Evolutionary conservation across 2,888 invertebrate genomes (phyloP).

Genomic region (Sphaerophoria taeniata): DNA sequence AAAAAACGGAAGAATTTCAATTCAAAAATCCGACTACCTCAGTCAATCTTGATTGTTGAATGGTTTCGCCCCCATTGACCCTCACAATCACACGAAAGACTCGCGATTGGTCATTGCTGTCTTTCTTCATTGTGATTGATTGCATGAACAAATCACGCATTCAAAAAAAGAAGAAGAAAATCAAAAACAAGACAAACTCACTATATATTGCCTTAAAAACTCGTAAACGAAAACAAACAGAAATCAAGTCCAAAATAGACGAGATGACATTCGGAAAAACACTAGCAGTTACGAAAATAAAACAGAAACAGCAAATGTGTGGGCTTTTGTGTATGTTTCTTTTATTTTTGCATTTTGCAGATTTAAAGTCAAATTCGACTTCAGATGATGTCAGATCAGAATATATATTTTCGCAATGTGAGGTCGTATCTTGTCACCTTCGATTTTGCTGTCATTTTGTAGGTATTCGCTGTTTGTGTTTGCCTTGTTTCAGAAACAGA

Average conservation of each 20-base stretch:
- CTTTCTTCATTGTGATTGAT: slow-evolving; percentile 11
- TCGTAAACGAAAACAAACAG: background rate
- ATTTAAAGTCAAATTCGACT: slow-evolving; percentile 14
- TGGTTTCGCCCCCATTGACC: slow-evolving; percentile 10
- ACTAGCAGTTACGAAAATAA: background rate
- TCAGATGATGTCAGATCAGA: slow-evolving; percentile 66
- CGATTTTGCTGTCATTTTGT: slow-evolving; percentile 30
- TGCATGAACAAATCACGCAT: slow-evolving; percentile 5
- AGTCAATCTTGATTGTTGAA: background rate
- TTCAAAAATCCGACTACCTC: slow-evolving; percentile 6
- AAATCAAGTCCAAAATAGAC: background rate
- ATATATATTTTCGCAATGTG: slow-evolving; percentile 33
- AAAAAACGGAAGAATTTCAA: background rate
- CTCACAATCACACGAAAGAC: background rate
- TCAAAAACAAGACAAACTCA: background rate
- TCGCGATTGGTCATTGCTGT: too few relatives aligned
- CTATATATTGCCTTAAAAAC: too few relatives aligned
- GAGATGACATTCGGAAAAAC: background rate
- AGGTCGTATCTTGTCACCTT: slow-evolving; percentile 44
- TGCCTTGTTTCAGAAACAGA: background rate
- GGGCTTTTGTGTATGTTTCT: background rate
- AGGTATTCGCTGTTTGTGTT: background rate
- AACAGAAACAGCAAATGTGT: background rate
- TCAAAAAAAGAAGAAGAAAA: background rate
- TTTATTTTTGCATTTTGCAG: slow-evolving; percentile 6